Evolutionary conservation across 1,140 invertebrate genomes (phyloP).

Genomic region (Penaeus chinensis): DNA sequence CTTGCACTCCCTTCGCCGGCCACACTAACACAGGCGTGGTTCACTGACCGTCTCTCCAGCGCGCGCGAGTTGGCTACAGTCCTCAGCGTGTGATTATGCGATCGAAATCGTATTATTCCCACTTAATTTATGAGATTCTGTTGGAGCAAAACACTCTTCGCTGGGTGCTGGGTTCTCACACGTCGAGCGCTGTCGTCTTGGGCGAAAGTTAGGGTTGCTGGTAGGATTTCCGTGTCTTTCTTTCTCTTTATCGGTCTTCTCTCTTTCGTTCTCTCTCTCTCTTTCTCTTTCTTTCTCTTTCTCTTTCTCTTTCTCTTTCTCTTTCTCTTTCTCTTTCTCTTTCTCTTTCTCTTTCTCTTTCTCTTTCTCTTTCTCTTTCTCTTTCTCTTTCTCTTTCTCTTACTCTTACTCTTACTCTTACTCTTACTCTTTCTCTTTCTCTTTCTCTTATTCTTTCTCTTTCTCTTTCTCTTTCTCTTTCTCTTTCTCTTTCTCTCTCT

Average conservation of each 20-base stretch:
- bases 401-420: neutral
- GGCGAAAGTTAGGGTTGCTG: too few relatives aligned
- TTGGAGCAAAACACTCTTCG: too few relatives aligned
- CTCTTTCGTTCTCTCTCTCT: neutral
- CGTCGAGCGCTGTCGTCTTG: too few relatives aligned
- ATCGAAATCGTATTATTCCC: too few relatives aligned
- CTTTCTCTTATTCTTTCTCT: neutral
- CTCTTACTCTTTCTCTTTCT: neutral
- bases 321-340: neutral
- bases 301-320: neutral
- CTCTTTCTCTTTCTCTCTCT: neutral
- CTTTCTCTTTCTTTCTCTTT: neutral
- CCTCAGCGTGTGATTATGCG: too few relatives aligned
- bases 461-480: neutral
- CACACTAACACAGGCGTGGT: too few relatives aligned
- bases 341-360: neutral
- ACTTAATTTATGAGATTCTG: too few relatives aligned
- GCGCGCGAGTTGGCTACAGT: too few relatives aligned
- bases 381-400: neutral
- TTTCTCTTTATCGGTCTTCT: neutral
- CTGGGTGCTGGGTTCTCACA: too few relatives aligned
- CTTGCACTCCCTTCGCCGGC: too few relatives aligned
- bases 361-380: conserved; percentile 8
- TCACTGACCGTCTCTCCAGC: too few relatives aligned
- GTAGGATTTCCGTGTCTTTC: neutral